These are phyloP conservation scores for Camarhynchus parvulus DNA, from an alignment of 2,113 vertebrate species.

Conservation along the genomic window DNA sequence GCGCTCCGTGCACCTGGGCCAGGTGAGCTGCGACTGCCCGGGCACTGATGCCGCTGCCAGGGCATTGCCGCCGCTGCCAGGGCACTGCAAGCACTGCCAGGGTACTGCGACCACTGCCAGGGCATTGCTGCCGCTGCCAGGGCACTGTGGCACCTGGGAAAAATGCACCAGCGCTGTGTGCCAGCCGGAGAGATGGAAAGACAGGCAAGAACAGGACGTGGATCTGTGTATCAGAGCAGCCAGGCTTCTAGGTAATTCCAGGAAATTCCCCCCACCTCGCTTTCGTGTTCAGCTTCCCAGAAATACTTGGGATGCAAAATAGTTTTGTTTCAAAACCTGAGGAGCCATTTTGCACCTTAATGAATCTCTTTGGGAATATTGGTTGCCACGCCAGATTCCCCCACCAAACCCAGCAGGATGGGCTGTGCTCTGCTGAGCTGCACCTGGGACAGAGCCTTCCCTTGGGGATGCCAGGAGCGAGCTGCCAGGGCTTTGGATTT, in stretches of 20 bases:
- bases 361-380: background rate
- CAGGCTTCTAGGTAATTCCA: background rate
- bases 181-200: background rate
- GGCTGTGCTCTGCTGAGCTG: background rate
- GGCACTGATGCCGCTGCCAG: background rate
- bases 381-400: background rate
- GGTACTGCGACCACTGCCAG: background rate
- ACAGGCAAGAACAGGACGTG: too few species aligned
- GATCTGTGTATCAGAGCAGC: rapidly evolving
- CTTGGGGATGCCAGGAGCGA: background rate
- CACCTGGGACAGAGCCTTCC: background rate
- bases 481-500: background rate
- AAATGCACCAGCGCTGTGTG: rapidly evolving
- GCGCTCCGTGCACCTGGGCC: rapidly evolving
- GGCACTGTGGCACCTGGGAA: background rate
- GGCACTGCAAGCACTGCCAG: rapidly evolving
- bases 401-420: background rate
- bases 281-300: background rate
- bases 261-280: background rate
- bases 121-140: background rate
- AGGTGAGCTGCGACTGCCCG: background rate
- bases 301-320: background rate
- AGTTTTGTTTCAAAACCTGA: background rate
- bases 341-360: background rate
- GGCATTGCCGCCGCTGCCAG: background rate